These are phyloP conservation scores for Sebastes schlegelii DNA, from an alignment of 2,113 vertebrate genomes.

Conservation along the genomic window DNA sequence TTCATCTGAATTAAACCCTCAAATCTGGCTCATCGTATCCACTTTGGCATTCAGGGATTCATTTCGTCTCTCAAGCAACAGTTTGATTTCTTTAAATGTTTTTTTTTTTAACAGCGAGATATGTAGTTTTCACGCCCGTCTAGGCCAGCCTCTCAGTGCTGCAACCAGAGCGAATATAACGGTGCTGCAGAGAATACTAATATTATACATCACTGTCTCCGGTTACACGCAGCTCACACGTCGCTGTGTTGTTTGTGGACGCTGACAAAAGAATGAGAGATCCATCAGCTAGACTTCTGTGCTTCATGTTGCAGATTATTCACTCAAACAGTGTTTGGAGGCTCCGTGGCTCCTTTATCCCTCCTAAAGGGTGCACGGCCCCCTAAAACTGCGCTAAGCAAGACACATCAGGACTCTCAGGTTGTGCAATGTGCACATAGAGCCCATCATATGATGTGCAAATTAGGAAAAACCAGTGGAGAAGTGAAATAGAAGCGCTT, in stretches of 20 bases:
- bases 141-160: slow-evolving; percentile 7
- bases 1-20: not conserved
- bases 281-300: not conserved
- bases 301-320: not conserved
- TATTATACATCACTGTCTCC: too few species aligned
- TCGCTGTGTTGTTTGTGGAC: not conserved
- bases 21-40: not conserved
- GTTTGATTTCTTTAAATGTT: not conserved
- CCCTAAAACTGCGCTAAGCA: not conserved
- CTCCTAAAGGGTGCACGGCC: not conserved
- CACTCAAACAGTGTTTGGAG: not conserved
- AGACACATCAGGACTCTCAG: not conserved
- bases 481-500: not conserved
- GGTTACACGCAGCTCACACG: not conserved
- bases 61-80: slow-evolving; percentile 17
- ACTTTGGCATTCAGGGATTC: not conserved
- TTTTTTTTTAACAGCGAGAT: not conserved
- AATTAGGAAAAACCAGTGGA: not conserved
- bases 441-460: not conserved
- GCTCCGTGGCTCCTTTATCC: not conserved
- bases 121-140: not conserved
- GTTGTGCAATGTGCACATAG: not conserved
- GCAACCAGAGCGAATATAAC: not conserved
- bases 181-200: slow-evolving; percentile 4
- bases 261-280: not conserved